Evolutionary conservation across 2,797 vertebrate species (phyloP).

Genomic region (Enteromius radiatus): DNA sequence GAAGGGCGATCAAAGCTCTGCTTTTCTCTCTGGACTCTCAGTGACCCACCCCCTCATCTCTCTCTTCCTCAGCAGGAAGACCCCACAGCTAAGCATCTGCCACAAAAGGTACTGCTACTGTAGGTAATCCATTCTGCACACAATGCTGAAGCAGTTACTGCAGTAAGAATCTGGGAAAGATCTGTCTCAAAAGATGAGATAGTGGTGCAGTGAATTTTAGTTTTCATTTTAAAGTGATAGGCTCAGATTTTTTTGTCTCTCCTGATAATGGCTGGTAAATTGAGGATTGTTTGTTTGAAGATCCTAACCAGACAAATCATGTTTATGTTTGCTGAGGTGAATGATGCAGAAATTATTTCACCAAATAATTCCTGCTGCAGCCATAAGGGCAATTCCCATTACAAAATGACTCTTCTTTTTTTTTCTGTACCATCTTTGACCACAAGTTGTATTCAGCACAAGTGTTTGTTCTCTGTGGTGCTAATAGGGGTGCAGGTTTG

Average conservation of each 20-base stretch:
- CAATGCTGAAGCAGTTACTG: slow-evolving; percentile 33
- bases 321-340: background rate
- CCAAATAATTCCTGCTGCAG: background rate
- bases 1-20: slow-evolving; percentile 64
- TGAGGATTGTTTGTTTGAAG: background rate
- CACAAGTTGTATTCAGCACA: background rate
- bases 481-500: background rate
- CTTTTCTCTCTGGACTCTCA: slow-evolving; percentile 48
- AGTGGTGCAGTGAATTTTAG: background rate
- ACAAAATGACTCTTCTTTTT: background rate
- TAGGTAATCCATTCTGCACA: slow-evolving; percentile 46
- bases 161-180: background rate
- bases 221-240: background rate
- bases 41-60: slow-evolving; percentile 56
- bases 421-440: background rate
- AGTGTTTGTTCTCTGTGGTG: background rate
- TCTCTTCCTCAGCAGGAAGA: slow-evolving; percentile 51
- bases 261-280: background rate
- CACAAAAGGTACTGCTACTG: slow-evolving; percentile 46
- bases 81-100: slow-evolving; percentile 54
- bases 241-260: background rate
- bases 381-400: background rate
- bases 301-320: background rate
- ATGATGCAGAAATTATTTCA: background rate
- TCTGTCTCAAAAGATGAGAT: background rate